A percentile compares a stretch with the other conserved stretches of the same genome.
Evolutionary conservation across 2,888 invertebrate genomes (phyloP).

Genomic region (Stramonita haemastoma): DNA sequence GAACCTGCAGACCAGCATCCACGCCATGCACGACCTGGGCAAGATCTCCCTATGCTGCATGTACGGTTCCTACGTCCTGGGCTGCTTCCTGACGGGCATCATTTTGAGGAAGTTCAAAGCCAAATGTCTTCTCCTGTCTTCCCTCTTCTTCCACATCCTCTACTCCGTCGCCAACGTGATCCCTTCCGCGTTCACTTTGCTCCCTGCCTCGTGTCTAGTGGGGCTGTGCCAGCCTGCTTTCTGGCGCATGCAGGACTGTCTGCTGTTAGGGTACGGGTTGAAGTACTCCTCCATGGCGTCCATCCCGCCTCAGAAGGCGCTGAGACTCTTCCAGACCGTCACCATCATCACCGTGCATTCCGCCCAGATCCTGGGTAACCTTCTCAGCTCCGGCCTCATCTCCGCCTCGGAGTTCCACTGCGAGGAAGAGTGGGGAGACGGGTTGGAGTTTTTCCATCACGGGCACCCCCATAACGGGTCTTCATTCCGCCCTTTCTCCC

Average conservation of each 20-base stretch:
- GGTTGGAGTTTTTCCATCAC: constrained; percentile 4
- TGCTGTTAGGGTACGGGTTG: constrained; percentile 66
- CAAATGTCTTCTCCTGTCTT: constrained; percentile 64
- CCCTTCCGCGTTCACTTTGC: constrained; percentile 64
- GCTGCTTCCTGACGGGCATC: constrained; percentile 62
- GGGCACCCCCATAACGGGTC: background rate
- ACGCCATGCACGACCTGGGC: constrained; percentile 59
- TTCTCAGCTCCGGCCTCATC: constrained; percentile 64
- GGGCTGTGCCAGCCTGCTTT: constrained; percentile 69
- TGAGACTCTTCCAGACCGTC: constrained; percentile 68
- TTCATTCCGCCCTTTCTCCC: background rate
- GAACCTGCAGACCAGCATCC: constrained; percentile 67
- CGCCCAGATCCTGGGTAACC: constrained; percentile 69
- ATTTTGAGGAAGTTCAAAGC: constrained; percentile 65
- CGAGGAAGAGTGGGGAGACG: constrained; percentile 44
- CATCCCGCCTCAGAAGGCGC: constrained; percentile 63
- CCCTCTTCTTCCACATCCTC: constrained; percentile 67
- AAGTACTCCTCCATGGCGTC: constrained; percentile 66
- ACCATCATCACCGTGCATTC: constrained; percentile 69
- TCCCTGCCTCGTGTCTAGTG: constrained; percentile 65
- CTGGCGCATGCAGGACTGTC: constrained; percentile 68
- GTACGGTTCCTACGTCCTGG: constrained; percentile 66
- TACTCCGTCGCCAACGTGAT: constrained; percentile 68
- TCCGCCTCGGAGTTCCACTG: constrained; percentile 56
- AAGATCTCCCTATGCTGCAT: constrained; percentile 65